Base-by-base conservation (phyloP, 2,888 invertebrate genomes). In the Sphaeridia pumilis region DNA sequence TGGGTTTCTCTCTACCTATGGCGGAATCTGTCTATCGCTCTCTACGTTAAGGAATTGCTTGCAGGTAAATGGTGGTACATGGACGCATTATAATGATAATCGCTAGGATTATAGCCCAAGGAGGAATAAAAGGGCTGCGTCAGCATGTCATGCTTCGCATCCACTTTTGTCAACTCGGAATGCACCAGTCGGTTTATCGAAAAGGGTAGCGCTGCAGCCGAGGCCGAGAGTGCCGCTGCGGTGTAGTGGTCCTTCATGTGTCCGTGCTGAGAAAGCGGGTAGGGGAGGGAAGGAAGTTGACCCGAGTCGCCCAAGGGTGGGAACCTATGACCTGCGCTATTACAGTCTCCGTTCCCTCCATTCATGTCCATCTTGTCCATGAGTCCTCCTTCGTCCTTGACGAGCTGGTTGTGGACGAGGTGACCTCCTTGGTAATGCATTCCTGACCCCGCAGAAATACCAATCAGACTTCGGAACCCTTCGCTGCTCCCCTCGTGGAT, bases 131-230 rank as follows among this genome's bases (percentile, higher is more conserved):
- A 60, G 43, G 61, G 60, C 28, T 50, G 57, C 42, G 59, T 58
- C 59, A 64, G 58, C 35, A 64, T 52, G 54, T 60, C 61, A 43
- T 60, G 61, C 41, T 60, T 63, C 34, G 57, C 51, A 26, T 54
- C 49, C 5, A 51, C 58, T 28, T 50, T 53, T 4, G 50, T 55
- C 28, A 49, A 59, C 44, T 87, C 87, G 49, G 83, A 80, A 50
- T 92, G 90, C 68, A 94, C 78, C 69, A 94, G 78, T 71, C 90
- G 83, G 67, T 87, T 90, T 72, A 94, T 94, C 71, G 89, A 89
- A 76, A 94, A 94, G 24, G 93, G 93, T 70, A 90, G 92, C 22
- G 56, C 52, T 2, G 49, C 41, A 12, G 27, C 49, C 26, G 22
- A 20, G 20, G 44, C 35, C 38, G 36, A 26, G 27, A 51, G 38